Evolutionary conservation across 2,888 invertebrate species (phyloP), one percentile per base, ranked within the genome.

Genomic region (Leucoma salicis): DNA sequence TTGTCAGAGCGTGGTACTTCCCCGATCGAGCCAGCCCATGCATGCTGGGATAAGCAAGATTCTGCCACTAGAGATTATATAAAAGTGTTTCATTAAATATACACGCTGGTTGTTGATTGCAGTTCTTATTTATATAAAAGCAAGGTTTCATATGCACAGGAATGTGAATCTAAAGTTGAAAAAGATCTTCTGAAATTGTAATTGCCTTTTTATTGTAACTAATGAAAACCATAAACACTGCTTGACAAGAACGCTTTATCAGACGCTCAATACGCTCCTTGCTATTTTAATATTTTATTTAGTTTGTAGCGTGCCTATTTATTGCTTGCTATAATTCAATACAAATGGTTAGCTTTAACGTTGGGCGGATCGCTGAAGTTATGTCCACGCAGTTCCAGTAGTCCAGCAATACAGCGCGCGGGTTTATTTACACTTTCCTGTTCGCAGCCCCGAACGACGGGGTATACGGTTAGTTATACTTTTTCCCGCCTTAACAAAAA

Each of bases 191-290:
- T 42, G 39, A 47, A 52, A 53, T 58, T 63, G 54, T 53, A 66
- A 65, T 67, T 60, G 41, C n/a, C n/a, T 59, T 66, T 73, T 74
- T 72, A 72, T 63, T 63, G 66, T 62, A 57, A 46, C 67, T 61
- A 55, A 62, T 63, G 59, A 57, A 59, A 42, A 55, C 51, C 40
- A 62, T 70, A 71, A 72, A 71, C n/a, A 55, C 45, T 54, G 56
- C 55, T 54, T 58, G 59, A 58, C 63, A 25, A 49, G 52, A 64
- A 62, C 60, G 58, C 46, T 67, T 61, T 63, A 61, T 42, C 49
- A 49, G 56, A 33, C 15, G 33, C 39, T 54, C 53, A 53, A 56
- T 44, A 57, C 43, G 40, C n/a, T 46, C 38, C 14, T 21, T 21
- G n/a, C n/a, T n/a, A 49, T 49, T 45, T 46, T 2, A n/a, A n/a